Evolutionary conservation across 2,888 invertebrate species (phyloP), one percentile per base, ranked within the genome.

Genomic region (Pachymerium ferrugineum): DNA sequence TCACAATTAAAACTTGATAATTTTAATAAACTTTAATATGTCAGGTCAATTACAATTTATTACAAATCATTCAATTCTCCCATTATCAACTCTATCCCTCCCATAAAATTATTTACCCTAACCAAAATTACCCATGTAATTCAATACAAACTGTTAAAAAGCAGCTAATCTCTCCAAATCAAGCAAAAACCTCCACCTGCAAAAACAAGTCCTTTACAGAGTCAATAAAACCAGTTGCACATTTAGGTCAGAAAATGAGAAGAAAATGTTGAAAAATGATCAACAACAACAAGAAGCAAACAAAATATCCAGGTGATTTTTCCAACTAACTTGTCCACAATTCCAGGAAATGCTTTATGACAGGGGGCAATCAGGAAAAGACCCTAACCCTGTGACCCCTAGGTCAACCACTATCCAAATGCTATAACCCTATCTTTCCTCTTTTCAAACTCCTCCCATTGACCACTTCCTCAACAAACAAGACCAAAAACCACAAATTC

Each of bases 311-410:
- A 47, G 16, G 16, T 5, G n/a, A 47, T 22, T 47, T n/a, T n/a
- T 47, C 47, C 47, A 47, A 8, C 19, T 22, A 47, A 47, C 47
- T 22, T 47, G n/a, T 22, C 16, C 1, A 16, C 47, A 19, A 8
- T 19, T 47, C 47, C 47, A 47, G 47, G 47, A 47, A 47, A 47
- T 22, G 10, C 47, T 47, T 47, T 47, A 47, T 16, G 22, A 19
- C 47, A 47, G 22, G n/a, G n/a, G 38, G 47, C 47, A 47, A 47
- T 47, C 47, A 47, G 47, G 47, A 47, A 47, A 47, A 47, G 47
- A 47, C 47, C 47, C 47, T 19, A 16, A n/a, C n/a, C n/a, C 1
- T 1, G 16, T 47, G 47, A 47, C 47, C 47, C n/a, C 47, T 8
- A 16, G 47, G 47, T 47, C 47, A 47, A 47, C 47, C 47, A 47